Base-by-base conservation (phyloP, 2,888 invertebrate genomes). In the Kryphioiulus occultus region DNA sequence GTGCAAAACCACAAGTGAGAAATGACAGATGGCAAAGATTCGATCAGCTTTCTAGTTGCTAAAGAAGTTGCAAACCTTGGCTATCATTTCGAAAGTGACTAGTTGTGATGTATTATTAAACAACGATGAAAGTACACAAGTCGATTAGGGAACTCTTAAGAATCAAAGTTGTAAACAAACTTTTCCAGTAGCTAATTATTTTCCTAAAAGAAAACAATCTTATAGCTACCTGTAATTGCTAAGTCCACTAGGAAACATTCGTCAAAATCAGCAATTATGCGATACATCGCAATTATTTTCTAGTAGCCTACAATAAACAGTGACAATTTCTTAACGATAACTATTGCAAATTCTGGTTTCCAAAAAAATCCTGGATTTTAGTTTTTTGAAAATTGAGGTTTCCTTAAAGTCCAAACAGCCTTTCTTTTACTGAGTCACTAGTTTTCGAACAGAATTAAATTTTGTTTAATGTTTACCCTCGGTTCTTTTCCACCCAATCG, bases 1-100 rank as follows among this genome's bases (percentile, higher is more conserved):
- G 22, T 22, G 22, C 59, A 22, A 68, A 78, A 78, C 78, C 78
- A 30, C 78, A 30, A 78, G 78, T 78, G 78, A 68, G 68, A 68
- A 68, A 68, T 68, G 68, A 68, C 68, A 68, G 68, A 68, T 68
- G 68, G 68, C 68, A 68, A 68, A 68, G 26, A 68, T 68, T 68
- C 26, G 68, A 68, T 68, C 68, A 68, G 68, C 26, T 68, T 68
- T 68, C 68, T 26, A 68, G 68, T 68, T 68, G 26, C 10, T 68
- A 68, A 12, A n/a, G 68, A 68, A 68, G 26, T 68, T 68, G 10
- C 26, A 10, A 7, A 39, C 9, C 39, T 39, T 5, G 9, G 39
- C 3, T 39, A 39, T 39, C 39, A 39, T 39, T 39, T 39, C 39
- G 39, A 39, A 59, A 59, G 53, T 5, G 53, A 59, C 53, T 59